phyloP scores from a whole-genome alignment of 1,140 invertebrate genomes.

The Eurosta solidaginis region DNA sequence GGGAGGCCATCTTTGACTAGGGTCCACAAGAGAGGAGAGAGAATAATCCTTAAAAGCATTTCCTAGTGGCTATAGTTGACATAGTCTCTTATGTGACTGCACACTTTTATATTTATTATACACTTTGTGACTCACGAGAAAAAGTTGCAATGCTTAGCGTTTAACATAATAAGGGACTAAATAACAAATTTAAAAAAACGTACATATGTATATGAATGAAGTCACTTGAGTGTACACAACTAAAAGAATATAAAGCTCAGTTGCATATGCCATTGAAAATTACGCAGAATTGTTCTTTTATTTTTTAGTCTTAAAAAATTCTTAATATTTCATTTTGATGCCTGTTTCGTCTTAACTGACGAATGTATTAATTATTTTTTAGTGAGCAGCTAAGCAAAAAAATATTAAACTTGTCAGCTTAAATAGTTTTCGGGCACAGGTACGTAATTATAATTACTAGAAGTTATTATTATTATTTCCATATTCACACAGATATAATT shows the following conservation, averaged over 20 bases:
- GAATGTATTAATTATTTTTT: constrained; percentile 17
- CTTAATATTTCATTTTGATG: neutral
- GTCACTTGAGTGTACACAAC: too few species aligned
- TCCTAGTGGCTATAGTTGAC: too few species aligned
- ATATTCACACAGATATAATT: neutral
- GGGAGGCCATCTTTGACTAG: too few species aligned
- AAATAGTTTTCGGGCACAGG: constrained; percentile 8
- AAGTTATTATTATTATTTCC: neutral
- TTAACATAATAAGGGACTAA: too few species aligned
- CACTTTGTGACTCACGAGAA: too few species aligned
- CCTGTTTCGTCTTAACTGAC: neutral
- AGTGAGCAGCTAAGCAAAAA: too few species aligned
- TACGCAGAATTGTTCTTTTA: neutral
- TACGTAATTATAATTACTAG: constrained; percentile 23
- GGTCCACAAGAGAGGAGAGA: too few species aligned
- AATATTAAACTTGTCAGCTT: constrained; percentile 22
- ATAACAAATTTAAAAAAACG: neutral
- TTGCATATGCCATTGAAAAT: neutral
- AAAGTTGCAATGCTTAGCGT: too few species aligned
- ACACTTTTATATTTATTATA: too few species aligned
- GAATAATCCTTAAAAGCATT: too few species aligned
- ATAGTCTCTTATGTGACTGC: too few species aligned
- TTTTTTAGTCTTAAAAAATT: neutral
- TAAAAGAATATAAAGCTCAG: neutral
- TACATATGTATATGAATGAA: neutral